Evolutionary conservation across 2,888 invertebrate species (phyloP), one percentile per base, ranked within the genome.

Genomic region (Amblyjoppa fuscipennis): DNA sequence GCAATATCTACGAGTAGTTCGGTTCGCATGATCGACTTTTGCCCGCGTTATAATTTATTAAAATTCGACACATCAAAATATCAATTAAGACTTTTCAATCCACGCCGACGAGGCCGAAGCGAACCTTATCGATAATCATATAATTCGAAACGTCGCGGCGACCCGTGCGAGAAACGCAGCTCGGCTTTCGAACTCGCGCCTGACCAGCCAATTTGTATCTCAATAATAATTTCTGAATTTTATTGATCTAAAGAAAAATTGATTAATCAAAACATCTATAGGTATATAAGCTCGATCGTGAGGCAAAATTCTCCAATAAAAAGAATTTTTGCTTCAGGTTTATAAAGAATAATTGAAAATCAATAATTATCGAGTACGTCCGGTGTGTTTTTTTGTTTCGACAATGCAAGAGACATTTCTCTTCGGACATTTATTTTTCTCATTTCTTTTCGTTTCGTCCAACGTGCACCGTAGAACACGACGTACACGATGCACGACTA

Each of bases 21-120:
- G 45, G 28, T 28, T 28, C 59, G 59, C 25, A 59, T 51, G n/a
- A 69, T 78, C 20, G 3, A 56, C 45, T 28, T 25, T 28, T 25
- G 28, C 78, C 20, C 31, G 25, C 38, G 20, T 75, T 61, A 25
- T 79, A 66, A 82, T 70, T 78, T 64, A 66, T 38, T n/a, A 70
- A 84, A 80, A 83, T 77, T 83, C 83, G 76, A 80, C 38, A 77
- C 75, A 70, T 75, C 73, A 80, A 85, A 80, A 82, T 83, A 77
- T 85, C 68, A 76, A 82, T 80, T 49, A 79, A 59, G 53, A 80
- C 34, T 59, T 76, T 76, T 66, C 51, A 73, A 81, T 82, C 64
- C 53, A 41, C n/a, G 34, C 20, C 71, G 74, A 75, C 31, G n/a
- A 28, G 28, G 59, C 7, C 64, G 69, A 64, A 45, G 69, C 71